Conservation (phyloP, 2,113 vertebrate genomes). For the Protobothrops flavoviridis region DNA sequence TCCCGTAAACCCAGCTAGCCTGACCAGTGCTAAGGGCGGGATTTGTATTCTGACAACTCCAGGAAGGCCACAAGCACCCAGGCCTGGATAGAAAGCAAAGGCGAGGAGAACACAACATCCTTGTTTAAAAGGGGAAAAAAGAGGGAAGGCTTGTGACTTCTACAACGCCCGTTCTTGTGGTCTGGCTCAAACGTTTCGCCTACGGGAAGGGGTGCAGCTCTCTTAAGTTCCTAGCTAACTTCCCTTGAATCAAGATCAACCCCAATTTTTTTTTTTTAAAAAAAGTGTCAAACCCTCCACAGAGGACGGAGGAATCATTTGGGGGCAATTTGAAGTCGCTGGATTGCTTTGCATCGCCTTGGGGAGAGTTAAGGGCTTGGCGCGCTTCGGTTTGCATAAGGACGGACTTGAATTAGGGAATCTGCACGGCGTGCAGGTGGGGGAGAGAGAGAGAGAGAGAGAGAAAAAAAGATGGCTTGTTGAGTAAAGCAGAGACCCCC, state of each 20-base stretch:
- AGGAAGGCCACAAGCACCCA: not conserved
- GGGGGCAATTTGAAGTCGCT: not conserved
- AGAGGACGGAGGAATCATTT: not conserved
- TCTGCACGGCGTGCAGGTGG: too few relatives aligned
- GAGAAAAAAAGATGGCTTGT: too few relatives aligned
- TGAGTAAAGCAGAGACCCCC: too few relatives aligned
- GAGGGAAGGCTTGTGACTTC: not conserved
- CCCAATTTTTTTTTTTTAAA: not conserved
- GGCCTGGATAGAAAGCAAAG: not conserved
- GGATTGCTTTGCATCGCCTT: not conserved
- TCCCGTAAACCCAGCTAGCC: not conserved
- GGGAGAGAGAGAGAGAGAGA: too few relatives aligned
- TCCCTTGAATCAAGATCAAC: not conserved
- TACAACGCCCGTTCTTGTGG: not conserved
- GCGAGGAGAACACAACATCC: not conserved
- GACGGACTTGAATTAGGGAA: not conserved
- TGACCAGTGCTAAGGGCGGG: not conserved
- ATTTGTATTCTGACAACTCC: not conserved
- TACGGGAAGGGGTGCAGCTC: not conserved
- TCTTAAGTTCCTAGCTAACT: not conserved
- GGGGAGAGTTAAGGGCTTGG: not conserved
- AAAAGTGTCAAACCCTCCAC: too few relatives aligned
- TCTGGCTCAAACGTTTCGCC: not conserved
- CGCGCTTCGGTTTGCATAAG: not conserved
- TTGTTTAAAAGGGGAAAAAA: not conserved